These are phyloP conservation scores for Drosophila auraria DNA, from an alignment of 1,140 invertebrate genomes.

Conservation along the genomic window DNA sequence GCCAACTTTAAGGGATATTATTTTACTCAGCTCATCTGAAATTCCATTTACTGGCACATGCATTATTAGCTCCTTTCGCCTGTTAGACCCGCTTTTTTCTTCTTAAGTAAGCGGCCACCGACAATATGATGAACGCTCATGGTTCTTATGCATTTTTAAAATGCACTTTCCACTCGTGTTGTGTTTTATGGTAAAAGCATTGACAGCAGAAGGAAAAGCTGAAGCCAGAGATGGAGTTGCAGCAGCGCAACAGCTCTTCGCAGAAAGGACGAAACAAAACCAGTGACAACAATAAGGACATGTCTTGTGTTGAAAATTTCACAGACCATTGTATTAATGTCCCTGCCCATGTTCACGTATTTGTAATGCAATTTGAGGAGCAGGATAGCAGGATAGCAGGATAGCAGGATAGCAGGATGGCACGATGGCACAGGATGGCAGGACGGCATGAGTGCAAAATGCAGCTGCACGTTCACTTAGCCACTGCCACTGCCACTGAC, in stretches of 20 bases:
- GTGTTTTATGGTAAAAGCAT: slow-evolving; percentile 71
- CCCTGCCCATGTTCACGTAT: slow-evolving; percentile 57
- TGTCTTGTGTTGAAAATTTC: slow-evolving; percentile 59
- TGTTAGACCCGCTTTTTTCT: slow-evolving; percentile 1
- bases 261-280: slow-evolving; percentile 19
- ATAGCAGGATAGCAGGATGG: slow-evolving; percentile 19
- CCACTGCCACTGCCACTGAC: slow-evolving; percentile 21
- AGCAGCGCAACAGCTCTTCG: slow-evolving; percentile 28
- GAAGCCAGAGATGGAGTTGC: background rate
- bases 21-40: slow-evolving; percentile 45
- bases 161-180: slow-evolving; percentile 71
- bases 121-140: slow-evolving; percentile 69
- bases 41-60: slow-evolving; percentile 68
- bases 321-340: slow-evolving; percentile 79
- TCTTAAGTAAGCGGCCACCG: slow-evolving; percentile 53
- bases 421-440: slow-evolving; percentile 31
- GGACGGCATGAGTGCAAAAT: background rate
- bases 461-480: slow-evolving; percentile 34
- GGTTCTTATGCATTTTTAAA: slow-evolving; percentile 77
- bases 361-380: slow-evolving; percentile 72
- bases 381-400: slow-evolving; percentile 33
- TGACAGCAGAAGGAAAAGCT: slow-evolving; percentile 52
- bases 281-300: slow-evolving; percentile 46
- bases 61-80: slow-evolving; percentile 42
- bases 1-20: slow-evolving; percentile 33